Evolutionary conservation across 2,797 vertebrate genomes (phyloP).

Genomic region (Miichthys miiuy): DNA sequence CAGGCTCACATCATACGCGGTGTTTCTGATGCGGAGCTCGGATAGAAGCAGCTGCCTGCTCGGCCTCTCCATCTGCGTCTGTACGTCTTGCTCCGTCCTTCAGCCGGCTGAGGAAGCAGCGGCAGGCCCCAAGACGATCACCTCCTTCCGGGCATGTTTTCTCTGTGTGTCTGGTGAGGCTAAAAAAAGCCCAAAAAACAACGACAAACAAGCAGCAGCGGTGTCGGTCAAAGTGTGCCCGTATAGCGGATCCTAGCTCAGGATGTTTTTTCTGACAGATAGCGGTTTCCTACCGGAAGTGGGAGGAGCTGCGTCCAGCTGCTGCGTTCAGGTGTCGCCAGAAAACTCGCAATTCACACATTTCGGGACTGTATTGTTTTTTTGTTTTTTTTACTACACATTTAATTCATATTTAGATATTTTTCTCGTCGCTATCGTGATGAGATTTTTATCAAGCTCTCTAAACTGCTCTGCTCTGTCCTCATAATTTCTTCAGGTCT

Average conservation of each 20-base stretch:
- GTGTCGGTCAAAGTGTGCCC: accelerated
- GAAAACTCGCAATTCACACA: background rate
- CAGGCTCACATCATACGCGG: constrained; percentile 87
- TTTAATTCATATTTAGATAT: background rate
- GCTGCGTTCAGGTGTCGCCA: constrained; percentile 33
- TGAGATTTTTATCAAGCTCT: no score
- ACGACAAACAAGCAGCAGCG: accelerated
- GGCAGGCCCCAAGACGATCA: constrained; percentile 52
- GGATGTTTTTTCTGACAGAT: constrained; percentile 57
- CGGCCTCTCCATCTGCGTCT: constrained; percentile 79
- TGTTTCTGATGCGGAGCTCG: constrained; percentile 86
- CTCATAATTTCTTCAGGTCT: no score
- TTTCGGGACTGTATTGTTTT: background rate
- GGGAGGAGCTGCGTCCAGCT: constrained; percentile 29
- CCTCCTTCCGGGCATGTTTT: constrained; percentile 64
- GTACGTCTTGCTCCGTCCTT: constrained; percentile 45
- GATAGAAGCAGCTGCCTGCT: constrained; percentile 80
- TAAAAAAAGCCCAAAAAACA: background rate
- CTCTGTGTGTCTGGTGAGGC: background rate
- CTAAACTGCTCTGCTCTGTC: no score
- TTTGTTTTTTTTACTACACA: no score
- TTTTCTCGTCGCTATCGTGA: background rate
- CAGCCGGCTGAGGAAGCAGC: constrained; percentile 52
- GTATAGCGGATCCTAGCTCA: constrained; percentile 46
- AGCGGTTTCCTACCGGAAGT: constrained; percentile 75